Evolutionary conservation across 1,140 invertebrate species (phyloP), one percentile per base, ranked within the genome.

Genomic region (Meteorus sp.): DNA sequence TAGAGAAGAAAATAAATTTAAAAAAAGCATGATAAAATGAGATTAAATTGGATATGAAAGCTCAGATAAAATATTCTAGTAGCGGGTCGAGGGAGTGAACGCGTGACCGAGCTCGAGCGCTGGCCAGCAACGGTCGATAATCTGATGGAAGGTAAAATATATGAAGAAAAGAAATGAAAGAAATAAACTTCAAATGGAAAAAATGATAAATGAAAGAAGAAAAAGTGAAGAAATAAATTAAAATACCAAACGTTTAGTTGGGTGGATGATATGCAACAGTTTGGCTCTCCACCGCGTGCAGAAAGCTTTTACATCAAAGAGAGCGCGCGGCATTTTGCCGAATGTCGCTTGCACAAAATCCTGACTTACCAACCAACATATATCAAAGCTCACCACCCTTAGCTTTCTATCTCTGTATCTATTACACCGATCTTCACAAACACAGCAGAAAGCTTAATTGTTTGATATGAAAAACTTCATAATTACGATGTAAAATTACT

Each of bases 61-160:
- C 52, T 72, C 51, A 67, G 65, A 68, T 51, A 57, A 56, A 55
- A 77, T 75, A 78, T 78, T 78, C 62, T 77, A 78, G 76, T 78
- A 78, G 73, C 76, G 67, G 74, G 74, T 71, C 75, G 74, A 74
- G 75, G 74, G 72, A 76, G 74, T 68, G 76, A 78, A 71, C 70
- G 69, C 64, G 74, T 74, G 70, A 74, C 73, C 68, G 61, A 53
- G 57, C 75, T 78, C 75, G 75, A 74, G 66, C 73, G 76, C 75
- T 72, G 76, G 66, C 75, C 76, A 76, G 76, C 76, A 61, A 82
- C 81, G 63, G 75, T 82, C 68, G 80, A 82, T 82, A 81, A 80
- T 73, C 79, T 82, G 68, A 75, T 75, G 70, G 75, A 82, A 82
- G 81, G 81, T 82, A 82, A 81, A 77, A 71, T 66, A 75, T 67